A percentile compares a stretch with the other conserved stretches of the same genome.
These are phyloP conservation scores for Ornithoptera alexandrae DNA, from an alignment of 2,888 invertebrate species.

Conservation along the genomic window DNA sequence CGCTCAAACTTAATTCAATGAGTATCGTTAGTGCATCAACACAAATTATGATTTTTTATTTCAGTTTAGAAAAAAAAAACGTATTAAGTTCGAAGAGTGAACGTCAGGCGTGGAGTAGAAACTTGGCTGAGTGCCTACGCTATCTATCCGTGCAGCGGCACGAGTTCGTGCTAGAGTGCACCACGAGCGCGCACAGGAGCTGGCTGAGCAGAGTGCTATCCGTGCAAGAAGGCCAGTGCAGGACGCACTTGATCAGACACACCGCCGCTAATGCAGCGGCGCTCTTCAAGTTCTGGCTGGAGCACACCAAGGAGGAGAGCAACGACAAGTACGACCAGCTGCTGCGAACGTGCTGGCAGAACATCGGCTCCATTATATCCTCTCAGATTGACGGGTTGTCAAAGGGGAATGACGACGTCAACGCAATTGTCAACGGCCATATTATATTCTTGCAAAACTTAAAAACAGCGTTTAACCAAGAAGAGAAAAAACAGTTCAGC, in stretches of 20 bases:
- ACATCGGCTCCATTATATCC: conserved; percentile 50
- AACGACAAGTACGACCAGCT: conserved; percentile 53
- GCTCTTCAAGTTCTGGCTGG: conserved; percentile 58
- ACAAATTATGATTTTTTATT: conserved; percentile 24
- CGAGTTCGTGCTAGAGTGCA: conserved; percentile 43
- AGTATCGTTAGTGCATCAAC: no score
- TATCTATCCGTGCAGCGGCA: conserved; percentile 49
- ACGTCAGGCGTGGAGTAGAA: conserved; percentile 82
- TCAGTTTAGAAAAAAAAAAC: conserved; percentile 81
- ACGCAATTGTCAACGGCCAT: conserved; percentile 66
- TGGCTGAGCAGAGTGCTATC: conserved; percentile 51
- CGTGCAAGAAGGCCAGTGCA: conserved; percentile 34
- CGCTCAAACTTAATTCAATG: no score
- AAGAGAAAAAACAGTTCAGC: conserved; percentile 46
- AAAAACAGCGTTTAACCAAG: conserved; percentile 45
- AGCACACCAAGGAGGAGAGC: conserved; percentile 43
- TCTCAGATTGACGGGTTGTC: conserved; percentile 61
- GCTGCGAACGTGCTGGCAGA: conserved; percentile 64
- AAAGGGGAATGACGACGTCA: conserved; percentile 54
- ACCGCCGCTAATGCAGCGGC: conserved; percentile 50
- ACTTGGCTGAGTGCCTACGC: conserved; percentile 87
- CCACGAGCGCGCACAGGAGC: conserved; percentile 46
- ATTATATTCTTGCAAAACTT: conserved; percentile 52
- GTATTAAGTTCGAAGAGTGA: conserved; percentile 84
- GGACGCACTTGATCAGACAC: conserved; percentile 45